Percentiles rank a stretch among this genome's conserved stretches.
These are phyloP conservation scores for Rhinoraja longicauda DNA, from an alignment of 2,797 vertebrate species.

Conservation along the genomic window DNA sequence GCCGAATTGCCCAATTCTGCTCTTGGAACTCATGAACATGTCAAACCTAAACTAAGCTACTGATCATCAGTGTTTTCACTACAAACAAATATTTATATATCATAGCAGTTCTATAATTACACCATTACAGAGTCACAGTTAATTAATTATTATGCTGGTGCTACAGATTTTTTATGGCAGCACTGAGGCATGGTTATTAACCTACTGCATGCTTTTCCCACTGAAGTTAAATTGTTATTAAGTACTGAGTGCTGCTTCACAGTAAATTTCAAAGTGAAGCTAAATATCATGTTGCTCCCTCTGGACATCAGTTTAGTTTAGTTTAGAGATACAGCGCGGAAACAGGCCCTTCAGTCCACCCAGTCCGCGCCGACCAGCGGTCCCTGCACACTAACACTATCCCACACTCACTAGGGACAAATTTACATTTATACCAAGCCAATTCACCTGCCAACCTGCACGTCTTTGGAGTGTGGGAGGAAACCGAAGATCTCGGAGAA, in stretches of 20 bases:
- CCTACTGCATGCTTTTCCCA: not conserved
- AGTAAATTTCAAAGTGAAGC: not conserved
- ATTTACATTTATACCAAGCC: no score
- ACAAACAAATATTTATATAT: not conserved
- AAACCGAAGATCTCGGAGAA: no score
- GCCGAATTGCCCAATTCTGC: no score
- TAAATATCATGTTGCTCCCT: not conserved
- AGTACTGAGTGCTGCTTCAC: not conserved
- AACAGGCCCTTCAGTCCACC: no score
- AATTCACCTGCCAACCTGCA: no score
- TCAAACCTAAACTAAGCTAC: no score
- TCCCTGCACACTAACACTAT: no score
- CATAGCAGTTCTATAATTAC: not conserved
- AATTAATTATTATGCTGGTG: conserved; percentile 13
- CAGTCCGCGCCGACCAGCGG: no score
- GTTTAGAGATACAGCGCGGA: no score
- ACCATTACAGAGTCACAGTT: not conserved
- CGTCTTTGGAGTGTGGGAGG: no score
- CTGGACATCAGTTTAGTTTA: not conserved
- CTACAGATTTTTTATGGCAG: conserved; percentile 6
- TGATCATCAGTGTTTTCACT: not conserved
- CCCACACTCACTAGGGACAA: no score
- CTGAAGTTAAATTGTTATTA: not conserved
- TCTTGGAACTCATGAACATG: no score
- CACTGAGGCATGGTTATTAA: not conserved